Conservation (phyloP, 2,113 vertebrate species). For the Rhombomys opimus region DNA sequence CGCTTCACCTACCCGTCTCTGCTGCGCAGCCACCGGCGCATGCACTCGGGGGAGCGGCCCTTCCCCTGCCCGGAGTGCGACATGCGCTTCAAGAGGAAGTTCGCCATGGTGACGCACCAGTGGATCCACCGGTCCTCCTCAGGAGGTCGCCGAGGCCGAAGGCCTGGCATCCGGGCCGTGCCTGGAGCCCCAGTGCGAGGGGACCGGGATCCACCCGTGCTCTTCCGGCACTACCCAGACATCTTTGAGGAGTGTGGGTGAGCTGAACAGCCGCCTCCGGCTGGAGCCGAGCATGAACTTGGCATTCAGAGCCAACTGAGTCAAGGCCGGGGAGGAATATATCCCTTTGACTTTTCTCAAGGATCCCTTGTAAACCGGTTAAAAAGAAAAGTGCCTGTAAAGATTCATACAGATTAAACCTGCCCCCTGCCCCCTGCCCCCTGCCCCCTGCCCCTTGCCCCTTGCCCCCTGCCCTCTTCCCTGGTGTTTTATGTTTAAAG, state of each 20-base stretch:
- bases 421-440: not conserved
- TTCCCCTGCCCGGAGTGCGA: conserved; percentile 81
- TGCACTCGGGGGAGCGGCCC: conserved; percentile 77
- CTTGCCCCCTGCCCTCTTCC: not conserved
- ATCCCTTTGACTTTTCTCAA: conserved; percentile 5
- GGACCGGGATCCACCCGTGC: conserved; percentile 77
- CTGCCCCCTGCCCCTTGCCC: not conserved
- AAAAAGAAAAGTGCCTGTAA: conserved; percentile 79
- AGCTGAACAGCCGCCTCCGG: not conserved
- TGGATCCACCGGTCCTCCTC: conserved; percentile 82
- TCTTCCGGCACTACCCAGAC: conserved; percentile 81
- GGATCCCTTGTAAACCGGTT: conserved; percentile 60
- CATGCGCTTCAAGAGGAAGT: conserved; percentile 80
- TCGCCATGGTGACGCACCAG: conserved; percentile 69
- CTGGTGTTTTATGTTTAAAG: not conserved
- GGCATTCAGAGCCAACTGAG: not conserved
- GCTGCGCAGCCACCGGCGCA: conserved; percentile 78
- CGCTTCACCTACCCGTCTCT: conserved; percentile 76
- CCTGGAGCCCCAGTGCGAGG: conserved; percentile 74
- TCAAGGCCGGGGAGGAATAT: conserved; percentile 36
- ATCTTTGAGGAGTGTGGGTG: conserved; percentile 82
- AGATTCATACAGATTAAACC: conserved; percentile 63
- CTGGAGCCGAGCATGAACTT: not conserved
- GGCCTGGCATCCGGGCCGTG: conserved; percentile 81
- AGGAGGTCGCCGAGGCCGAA: conserved; percentile 76